Evolutionary conservation across 2,888 invertebrate genomes (phyloP).

Genomic region (Drosophila vallismaia): DNA sequence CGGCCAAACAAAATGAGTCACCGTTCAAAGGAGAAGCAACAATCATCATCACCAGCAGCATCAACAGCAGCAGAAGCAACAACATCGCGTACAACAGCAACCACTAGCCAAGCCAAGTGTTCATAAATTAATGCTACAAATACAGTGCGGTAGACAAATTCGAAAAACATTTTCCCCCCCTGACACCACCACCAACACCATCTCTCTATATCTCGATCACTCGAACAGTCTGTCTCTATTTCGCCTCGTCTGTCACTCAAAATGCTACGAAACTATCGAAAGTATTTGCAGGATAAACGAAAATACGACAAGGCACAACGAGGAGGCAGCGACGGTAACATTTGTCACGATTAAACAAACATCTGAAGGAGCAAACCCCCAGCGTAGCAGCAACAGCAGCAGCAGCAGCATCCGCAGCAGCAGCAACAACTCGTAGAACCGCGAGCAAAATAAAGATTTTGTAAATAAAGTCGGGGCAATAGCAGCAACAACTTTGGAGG

Average conservation of each 20-base stretch:
- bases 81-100: constrained; percentile 23
- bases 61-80: constrained; percentile 7
- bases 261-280: constrained; percentile 81
- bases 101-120: constrained; percentile 44
- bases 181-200: not conserved
- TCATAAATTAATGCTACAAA: constrained; percentile 53
- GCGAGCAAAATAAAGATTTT: constrained; percentile 59
- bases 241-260: constrained; percentile 67
- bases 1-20: constrained; percentile 45
- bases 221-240: constrained; percentile 27
- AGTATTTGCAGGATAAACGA: constrained; percentile 79
- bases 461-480: constrained; percentile 73
- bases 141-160: constrained; percentile 32
- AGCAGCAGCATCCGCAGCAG: constrained; percentile 32
- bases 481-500: constrained; percentile 78
- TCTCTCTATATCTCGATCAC: constrained; percentile 25
- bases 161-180: constrained; percentile 30
- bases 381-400: constrained; percentile 16
- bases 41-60: constrained; percentile 18
- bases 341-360: constrained; percentile 63
- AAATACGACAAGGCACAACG: constrained; percentile 78
- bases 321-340: constrained; percentile 69
- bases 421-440: constrained; percentile 25
- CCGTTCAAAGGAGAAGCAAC: constrained; percentile 25
- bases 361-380: constrained; percentile 22